Percentiles rank a stretch among this genome's conserved stretches.
phyloP scores from a whole-genome alignment of 1,140 invertebrate genomes.

The Plectrocnemia conspersa region DNA sequence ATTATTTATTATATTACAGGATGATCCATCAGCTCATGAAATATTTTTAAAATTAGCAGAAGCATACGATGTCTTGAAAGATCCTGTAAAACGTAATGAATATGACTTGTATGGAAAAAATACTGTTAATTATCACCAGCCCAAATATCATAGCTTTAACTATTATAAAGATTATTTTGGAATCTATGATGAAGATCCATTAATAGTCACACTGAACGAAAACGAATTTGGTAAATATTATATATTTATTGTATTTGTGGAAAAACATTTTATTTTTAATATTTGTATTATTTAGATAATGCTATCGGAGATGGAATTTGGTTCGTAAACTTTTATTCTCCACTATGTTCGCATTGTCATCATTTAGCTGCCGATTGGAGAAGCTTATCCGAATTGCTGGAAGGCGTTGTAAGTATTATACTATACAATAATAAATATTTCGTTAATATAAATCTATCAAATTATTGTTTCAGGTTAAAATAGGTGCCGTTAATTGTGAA shows the following conservation, averaged over 20 bases:
- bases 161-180: slow-evolving; percentile 80
- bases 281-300: slow-evolving; percentile 54
- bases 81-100: slow-evolving; percentile 67
- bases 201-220: slow-evolving; percentile 67
- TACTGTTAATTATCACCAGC: slow-evolving; percentile 42
- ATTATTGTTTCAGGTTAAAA: slow-evolving; percentile 26
- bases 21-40: slow-evolving; percentile 65
- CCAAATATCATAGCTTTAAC: slow-evolving; percentile 68
- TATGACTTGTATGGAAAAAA: slow-evolving; percentile 75
- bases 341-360: slow-evolving; percentile 75
- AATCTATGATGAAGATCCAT: slow-evolving; percentile 77
- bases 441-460: slow-evolving; percentile 1
- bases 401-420: slow-evolving; percentile 61
- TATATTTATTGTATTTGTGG: slow-evolving; percentile 6
- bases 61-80: slow-evolving; percentile 76
- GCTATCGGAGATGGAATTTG: slow-evolving; percentile 57
- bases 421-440: neutral
- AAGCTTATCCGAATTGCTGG: slow-evolving; percentile 62
- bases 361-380: slow-evolving; percentile 66
- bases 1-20: slow-evolving; percentile 46
- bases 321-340: slow-evolving; percentile 79
- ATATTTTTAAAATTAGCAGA: slow-evolving; percentile 67
- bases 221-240: slow-evolving; percentile 66
- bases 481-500: slow-evolving; percentile 77
- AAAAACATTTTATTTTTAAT: slow-evolving; percentile 36